phyloP scores from a whole-genome alignment of 2,113 vertebrate genomes.

The Hassar affinis region DNA sequence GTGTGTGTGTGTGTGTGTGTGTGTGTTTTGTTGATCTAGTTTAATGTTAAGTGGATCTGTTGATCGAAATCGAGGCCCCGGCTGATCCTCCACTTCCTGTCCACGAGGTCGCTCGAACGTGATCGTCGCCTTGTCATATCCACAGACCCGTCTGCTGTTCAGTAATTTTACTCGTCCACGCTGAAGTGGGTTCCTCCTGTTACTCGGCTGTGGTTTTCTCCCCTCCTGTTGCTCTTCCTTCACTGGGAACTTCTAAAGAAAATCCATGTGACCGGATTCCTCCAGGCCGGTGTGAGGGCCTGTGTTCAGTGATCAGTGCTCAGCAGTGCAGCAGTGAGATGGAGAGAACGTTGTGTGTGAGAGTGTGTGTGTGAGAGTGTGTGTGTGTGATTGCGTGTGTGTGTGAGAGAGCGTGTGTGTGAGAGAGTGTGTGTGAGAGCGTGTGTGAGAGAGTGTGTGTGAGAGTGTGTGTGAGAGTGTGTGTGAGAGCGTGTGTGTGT shows the following conservation, averaged over 20 bases:
- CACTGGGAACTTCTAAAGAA: conserved; percentile 61
- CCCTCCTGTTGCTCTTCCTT: conserved; percentile 68
- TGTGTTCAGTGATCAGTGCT: conserved; percentile 72
- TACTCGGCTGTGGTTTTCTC: conserved; percentile 71
- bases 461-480: too few species aligned
- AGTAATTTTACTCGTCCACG: conserved; percentile 56
- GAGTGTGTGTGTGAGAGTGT: conserved; percentile 63
- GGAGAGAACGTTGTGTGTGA: conserved; percentile 62
- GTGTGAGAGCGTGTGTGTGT: too few species aligned
- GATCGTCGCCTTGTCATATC: conserved; percentile 34
- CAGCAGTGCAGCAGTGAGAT: conserved; percentile 65
- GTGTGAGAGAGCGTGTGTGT: too few species aligned
- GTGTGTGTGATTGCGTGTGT: too few species aligned
- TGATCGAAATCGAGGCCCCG: too few species aligned
- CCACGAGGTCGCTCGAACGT: conserved; percentile 40
- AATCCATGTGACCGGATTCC: conserved; percentile 78
- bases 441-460: too few species aligned
- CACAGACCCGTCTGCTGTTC: conserved; percentile 46
- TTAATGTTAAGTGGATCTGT: not conserved
- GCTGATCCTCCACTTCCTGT: not conserved
- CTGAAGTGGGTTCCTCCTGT: conserved; percentile 64
- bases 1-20: too few species aligned
- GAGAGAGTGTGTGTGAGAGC: too few species aligned
- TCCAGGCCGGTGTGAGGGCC: conserved; percentile 62
- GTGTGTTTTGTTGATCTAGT: too few species aligned